phyloP scores from a whole-genome alignment of 2,888 invertebrate genomes.

The Troides oblongomaculatus region DNA sequence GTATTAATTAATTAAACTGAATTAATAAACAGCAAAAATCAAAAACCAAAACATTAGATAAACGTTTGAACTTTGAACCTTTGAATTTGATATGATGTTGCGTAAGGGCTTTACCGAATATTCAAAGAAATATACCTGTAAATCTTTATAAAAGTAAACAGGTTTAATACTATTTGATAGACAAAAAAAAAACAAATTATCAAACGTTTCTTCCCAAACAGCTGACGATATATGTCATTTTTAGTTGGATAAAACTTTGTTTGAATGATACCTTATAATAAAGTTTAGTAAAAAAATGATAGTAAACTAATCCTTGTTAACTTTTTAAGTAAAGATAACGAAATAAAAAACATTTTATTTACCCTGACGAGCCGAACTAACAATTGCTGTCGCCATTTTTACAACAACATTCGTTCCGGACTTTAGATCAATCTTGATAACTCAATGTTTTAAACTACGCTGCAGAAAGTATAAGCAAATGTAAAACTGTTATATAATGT shows the following conservation, averaged over 20 bases:
- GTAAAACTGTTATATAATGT: background rate
- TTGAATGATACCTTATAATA: background rate
- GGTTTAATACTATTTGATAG: slow-evolving; percentile 16
- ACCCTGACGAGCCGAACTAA: slow-evolving; percentile 80
- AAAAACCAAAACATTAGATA: slow-evolving; percentile 55
- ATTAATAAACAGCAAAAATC: slow-evolving; percentile 31
- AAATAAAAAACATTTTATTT: slow-evolving; percentile 57
- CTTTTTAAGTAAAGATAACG: slow-evolving; percentile 36
- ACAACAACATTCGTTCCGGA: slow-evolving; percentile 45
- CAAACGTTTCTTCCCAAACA: slow-evolving; percentile 51
- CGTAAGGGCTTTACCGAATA: slow-evolving; percentile 40
- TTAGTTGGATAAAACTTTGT: slow-evolving; percentile 1
- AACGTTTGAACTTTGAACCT: slow-evolving; percentile 72
- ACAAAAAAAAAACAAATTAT: slow-evolving; percentile 27
- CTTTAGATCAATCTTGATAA: background rate
- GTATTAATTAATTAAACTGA: slow-evolving; percentile 40
- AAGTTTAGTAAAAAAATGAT: background rate
- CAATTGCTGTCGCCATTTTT: slow-evolving; percentile 73
- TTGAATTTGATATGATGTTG: slow-evolving; percentile 57
- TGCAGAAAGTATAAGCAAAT: background rate
- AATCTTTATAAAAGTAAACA: background rate
- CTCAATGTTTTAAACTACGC: background rate
- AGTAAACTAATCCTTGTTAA: slow-evolving; percentile 22
- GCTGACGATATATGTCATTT: slow-evolving; percentile 49
- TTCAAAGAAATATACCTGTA: background rate